Evolutionary conservation across 2,888 invertebrate genomes (phyloP).

Genomic region (Thecocarcelia acutangulata): DNA sequence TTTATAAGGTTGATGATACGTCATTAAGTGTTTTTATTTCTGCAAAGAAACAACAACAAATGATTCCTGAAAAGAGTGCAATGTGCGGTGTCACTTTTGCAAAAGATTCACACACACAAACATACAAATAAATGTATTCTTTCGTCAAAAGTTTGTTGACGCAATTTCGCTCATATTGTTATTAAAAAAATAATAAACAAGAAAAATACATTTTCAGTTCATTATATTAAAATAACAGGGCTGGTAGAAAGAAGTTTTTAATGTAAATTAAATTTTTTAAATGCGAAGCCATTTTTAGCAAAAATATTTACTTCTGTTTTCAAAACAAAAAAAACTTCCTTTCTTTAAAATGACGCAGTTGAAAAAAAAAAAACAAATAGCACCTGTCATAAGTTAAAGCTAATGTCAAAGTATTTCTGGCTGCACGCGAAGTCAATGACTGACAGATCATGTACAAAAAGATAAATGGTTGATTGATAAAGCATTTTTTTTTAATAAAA

Average conservation of each 20-base stretch:
- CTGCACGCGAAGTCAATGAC: too few species aligned
- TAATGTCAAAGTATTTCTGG: too few species aligned
- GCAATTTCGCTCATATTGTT: constrained; percentile 27
- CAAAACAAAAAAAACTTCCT: neutral
- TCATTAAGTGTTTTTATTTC: constrained; percentile 1
- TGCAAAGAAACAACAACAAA: constrained; percentile 17
- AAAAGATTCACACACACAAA: neutral
- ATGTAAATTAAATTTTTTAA: neutral
- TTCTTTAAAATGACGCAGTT: neutral
- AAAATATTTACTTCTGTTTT: too few species aligned
- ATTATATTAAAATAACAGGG: constrained; percentile 12
- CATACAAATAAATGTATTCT: constrained; percentile 8
- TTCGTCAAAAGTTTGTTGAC: constrained; percentile 44
- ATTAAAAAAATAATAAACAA: constrained; percentile 12
- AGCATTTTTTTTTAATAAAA: too few species aligned
- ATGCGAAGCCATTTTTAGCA: neutral
- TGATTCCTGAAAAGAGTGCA: constrained; percentile 21
- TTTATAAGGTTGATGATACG: constrained; percentile 27
- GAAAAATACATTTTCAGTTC: constrained; percentile 5
- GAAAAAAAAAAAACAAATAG: too few species aligned
- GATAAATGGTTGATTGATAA: too few species aligned
- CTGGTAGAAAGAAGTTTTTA: too few species aligned
- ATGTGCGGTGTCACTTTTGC: neutral
- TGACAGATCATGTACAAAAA: too few species aligned
- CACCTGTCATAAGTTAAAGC: too few species aligned